Conservation (phyloP, 2,113 vertebrate species). For the Barbus barbus region DNA sequence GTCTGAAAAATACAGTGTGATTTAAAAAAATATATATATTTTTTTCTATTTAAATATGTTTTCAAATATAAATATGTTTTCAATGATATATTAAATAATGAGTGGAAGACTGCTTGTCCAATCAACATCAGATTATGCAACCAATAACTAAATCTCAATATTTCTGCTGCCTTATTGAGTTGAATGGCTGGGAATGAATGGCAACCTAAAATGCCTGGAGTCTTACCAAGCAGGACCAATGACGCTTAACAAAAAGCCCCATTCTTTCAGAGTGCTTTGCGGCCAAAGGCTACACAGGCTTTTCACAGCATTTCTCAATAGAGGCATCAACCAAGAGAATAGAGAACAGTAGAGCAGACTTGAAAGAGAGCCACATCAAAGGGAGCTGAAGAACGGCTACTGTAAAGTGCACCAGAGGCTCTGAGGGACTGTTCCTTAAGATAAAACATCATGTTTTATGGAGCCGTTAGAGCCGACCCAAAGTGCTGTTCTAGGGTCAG, state of each 20-base stretch:
- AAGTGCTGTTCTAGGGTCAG: conserved; percentile 37
- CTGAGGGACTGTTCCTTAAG: background rate
- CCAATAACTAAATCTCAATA: background rate
- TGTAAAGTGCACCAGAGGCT: conserved; percentile 45
- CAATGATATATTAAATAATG: too few relatives aligned
- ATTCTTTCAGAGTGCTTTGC: conserved; percentile 16
- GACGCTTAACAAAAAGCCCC: conserved; percentile 6
- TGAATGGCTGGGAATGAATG: background rate
- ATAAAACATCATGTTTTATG: conserved; percentile 29
- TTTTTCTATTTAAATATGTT: too few relatives aligned
- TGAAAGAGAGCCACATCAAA: conserved; percentile 49
- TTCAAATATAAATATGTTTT: too few relatives aligned
- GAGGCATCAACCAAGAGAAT: conserved; percentile 34
- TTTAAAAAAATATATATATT: too few relatives aligned
- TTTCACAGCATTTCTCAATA: conserved; percentile 48
- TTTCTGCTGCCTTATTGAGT: background rate
- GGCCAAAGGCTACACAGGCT: conserved; percentile 34
- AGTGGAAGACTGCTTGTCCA: background rate
- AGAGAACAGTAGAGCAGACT: conserved; percentile 25
- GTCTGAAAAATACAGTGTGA: too few relatives aligned
- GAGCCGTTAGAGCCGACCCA: background rate
- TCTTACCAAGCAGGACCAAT: background rate
- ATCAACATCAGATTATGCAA: background rate
- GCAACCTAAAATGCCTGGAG: conserved; percentile 18
- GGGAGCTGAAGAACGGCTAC: conserved; percentile 18